Conservation (phyloP, 2,888 invertebrate genomes). For the Caenorhabditis afra region DNA sequence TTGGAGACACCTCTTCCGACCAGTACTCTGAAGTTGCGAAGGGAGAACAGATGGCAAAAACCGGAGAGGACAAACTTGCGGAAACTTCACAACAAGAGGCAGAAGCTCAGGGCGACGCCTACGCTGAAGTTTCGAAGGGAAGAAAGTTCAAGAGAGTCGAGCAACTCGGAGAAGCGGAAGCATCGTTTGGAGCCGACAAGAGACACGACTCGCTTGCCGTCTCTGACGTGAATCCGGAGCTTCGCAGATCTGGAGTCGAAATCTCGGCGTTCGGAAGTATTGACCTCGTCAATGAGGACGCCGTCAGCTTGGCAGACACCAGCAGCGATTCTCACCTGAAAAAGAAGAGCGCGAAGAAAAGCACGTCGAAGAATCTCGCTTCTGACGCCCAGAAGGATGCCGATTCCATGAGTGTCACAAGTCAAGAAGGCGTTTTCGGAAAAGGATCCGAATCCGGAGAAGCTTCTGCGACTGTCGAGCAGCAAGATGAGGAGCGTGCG, state of each 20-base stretch:
- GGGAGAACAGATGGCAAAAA: background rate
- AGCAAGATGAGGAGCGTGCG: slow-evolving; percentile 35
- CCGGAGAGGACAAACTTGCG: slow-evolving; percentile 1
- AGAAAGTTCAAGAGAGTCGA: slow-evolving; percentile 48
- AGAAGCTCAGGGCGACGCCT: background rate
- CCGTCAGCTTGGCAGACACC: slow-evolving; percentile 25
- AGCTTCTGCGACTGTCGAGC: slow-evolving; percentile 45
- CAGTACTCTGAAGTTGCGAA: slow-evolving; percentile 10
- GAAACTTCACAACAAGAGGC: background rate
- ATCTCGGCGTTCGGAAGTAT: slow-evolving; percentile 53
- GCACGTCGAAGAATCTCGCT: slow-evolving; percentile 17
- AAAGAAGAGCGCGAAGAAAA: slow-evolving; percentile 17
- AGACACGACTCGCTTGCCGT: slow-evolving; percentile 28
- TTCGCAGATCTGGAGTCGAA: slow-evolving; percentile 39
- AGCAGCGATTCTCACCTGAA: slow-evolving; percentile 21
- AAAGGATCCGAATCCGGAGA: slow-evolving; percentile 24
- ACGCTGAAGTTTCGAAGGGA: slow-evolving; percentile 35
- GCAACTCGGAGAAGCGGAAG: slow-evolving; percentile 36
- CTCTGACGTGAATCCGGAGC: slow-evolving; percentile 43
- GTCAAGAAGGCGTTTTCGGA: slow-evolving; percentile 20
- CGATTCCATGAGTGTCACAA: slow-evolving; percentile 25
- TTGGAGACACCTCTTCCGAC: background rate
- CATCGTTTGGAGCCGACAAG: slow-evolving; percentile 13
- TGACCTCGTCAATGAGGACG: slow-evolving; percentile 34
- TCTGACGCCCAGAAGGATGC: background rate